phyloP scores from a whole-genome alignment of 1,140 invertebrate species.

The Zaprionus ornatus region DNA sequence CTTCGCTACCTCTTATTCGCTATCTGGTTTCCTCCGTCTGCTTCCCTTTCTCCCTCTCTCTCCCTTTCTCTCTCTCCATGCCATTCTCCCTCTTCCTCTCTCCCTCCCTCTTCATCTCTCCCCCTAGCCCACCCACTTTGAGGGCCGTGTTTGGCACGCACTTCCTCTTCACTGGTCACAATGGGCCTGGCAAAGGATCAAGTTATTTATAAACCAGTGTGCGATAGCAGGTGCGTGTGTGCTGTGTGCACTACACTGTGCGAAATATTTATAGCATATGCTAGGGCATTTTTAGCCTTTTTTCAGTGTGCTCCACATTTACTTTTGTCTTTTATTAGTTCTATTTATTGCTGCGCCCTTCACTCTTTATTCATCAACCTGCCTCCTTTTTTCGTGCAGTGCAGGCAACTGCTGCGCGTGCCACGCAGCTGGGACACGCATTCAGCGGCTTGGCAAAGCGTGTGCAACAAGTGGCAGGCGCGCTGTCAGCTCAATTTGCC shows the following conservation, averaged over 20 bases:
- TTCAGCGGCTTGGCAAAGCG: not conserved
- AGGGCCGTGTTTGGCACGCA: slow-evolving; percentile 37
- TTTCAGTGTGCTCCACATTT: not conserved
- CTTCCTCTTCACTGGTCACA: slow-evolving; percentile 66
- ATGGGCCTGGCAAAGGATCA: slow-evolving; percentile 59
- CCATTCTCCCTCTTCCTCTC: not conserved
- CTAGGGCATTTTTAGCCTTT: not conserved
- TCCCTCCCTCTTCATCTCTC: not conserved
- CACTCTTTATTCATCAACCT: not conserved
- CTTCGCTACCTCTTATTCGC: not conserved
- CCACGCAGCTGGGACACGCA: not conserved
- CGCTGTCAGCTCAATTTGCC: slow-evolving; percentile 65
- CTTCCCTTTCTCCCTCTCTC: not conserved
- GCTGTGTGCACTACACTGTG: not conserved
- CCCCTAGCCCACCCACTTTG: not conserved
- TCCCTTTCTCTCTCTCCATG: not conserved
- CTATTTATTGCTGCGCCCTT: not conserved
- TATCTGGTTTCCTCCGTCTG: not conserved
- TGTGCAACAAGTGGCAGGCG: slow-evolving; percentile 66
- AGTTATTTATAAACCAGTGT: slow-evolving; percentile 57
- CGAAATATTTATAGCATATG: not conserved
- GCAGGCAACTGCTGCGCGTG: slow-evolving; percentile 7
- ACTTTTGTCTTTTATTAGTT: not conserved
- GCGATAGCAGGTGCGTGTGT: slow-evolving; percentile 15
- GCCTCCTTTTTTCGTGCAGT: not conserved